Conservation (phyloP, 2,797 vertebrate genomes). For the Hyperoplus immaculatus region DNA sequence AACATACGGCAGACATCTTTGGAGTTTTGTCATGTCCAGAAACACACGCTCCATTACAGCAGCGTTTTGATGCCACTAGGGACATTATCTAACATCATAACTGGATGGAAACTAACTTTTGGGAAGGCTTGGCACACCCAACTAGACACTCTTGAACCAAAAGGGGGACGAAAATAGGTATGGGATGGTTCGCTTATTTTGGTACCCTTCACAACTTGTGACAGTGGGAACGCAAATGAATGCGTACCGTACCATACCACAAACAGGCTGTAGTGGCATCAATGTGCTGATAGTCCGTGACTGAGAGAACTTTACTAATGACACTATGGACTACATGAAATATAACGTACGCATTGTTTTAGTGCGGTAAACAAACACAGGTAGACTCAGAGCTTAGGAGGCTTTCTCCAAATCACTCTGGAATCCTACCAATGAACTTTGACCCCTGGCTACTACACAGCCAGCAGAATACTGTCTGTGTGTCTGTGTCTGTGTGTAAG, state of each 20-base stretch:
- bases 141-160: no score
- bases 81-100: not conserved
- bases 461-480: conserved; percentile 45
- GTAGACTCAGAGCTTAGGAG: conserved; percentile 4
- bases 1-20: no score
- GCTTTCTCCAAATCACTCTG: not conserved
- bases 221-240: no score
- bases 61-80: no score
- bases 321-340: conserved; percentile 1
- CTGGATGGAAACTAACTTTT: not conserved
- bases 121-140: not conserved
- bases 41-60: no score
- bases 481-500: conserved; percentile 41
- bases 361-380: conserved; percentile 22
- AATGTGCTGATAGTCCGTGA: conserved; percentile 17
- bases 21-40: no score
- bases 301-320: conserved; percentile 50
- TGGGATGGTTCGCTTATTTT: no score
- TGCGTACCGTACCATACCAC: no score
- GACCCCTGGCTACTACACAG: conserved; percentile 61
- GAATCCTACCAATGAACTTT: conserved; percentile 44
- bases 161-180: no score
- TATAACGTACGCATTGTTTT: not conserved
- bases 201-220: no score
- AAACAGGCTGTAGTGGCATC: no score